These are phyloP conservation scores for Leptodactylus fallax DNA, from an alignment of 2,797 vertebrate genomes.

Conservation along the genomic window DNA sequence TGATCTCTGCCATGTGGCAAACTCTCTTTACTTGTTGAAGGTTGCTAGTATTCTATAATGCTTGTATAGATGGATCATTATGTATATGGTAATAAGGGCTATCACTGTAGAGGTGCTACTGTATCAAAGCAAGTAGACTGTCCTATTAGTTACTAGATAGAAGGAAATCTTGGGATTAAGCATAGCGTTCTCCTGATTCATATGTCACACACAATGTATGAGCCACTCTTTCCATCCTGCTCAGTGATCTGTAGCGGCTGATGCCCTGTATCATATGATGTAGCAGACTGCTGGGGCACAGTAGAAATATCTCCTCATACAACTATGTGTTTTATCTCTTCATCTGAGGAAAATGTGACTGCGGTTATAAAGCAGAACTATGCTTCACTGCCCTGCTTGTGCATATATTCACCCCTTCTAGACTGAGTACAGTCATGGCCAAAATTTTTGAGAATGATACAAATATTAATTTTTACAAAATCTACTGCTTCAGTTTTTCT, in stretches of 20 bases:
- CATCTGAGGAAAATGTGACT: not conserved
- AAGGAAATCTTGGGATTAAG: not conserved
- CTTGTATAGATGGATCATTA: not conserved
- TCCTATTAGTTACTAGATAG: not conserved
- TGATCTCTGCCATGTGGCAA: not conserved
- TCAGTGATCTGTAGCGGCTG: not conserved
- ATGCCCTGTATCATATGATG: conserved; percentile 2
- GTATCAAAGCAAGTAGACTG: not conserved
- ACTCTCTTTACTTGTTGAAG: no score
- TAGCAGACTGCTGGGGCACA: not conserved
- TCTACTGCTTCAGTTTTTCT: no score
- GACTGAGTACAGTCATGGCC: no score
- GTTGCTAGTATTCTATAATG: no score
- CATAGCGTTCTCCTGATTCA: conserved; percentile 31
- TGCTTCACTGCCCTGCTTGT: not conserved
- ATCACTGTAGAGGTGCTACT: not conserved
- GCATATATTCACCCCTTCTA: no score
- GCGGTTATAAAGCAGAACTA: not conserved
- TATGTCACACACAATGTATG: not conserved
- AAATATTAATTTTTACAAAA: no score
- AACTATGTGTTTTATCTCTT: not conserved
- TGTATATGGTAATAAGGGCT: not conserved
- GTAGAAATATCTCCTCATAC: not conserved
- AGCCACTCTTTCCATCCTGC: conserved; percentile 31
- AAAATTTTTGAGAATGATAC: no score